phyloP scores from a whole-genome alignment of 1,140 invertebrate genomes.

The Drosophila sp. region DNA sequence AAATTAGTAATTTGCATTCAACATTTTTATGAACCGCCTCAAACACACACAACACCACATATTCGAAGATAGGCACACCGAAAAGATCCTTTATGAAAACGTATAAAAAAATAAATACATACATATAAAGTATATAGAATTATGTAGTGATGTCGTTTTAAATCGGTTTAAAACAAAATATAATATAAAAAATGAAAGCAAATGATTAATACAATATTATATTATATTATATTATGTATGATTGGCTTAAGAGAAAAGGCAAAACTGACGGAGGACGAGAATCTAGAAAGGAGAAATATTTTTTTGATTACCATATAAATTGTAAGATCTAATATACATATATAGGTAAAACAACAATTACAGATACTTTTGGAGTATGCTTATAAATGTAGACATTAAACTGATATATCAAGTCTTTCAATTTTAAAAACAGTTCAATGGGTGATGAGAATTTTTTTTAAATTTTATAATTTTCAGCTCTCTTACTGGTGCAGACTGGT shows the following conservation, averaged over 20 bases:
- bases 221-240: constrained; percentile 56
- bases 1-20: not conserved
- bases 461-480: constrained; percentile 1
- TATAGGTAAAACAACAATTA: constrained; percentile 20
- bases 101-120: constrained; percentile 38
- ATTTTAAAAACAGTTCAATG: not conserved
- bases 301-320: constrained; percentile 65
- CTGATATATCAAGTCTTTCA: not conserved
- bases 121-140: constrained; percentile 33
- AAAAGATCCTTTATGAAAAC: constrained; percentile 18
- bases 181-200: constrained; percentile 25
- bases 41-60: constrained; percentile 30
- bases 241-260: constrained; percentile 49
- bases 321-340: constrained; percentile 50
- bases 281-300: constrained; percentile 23
- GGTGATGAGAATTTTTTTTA: too few species aligned
- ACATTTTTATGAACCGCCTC: constrained; percentile 25
- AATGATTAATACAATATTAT: constrained; percentile 29
- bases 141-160: constrained; percentile 70
- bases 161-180: constrained; percentile 65
- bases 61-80: constrained; percentile 34
- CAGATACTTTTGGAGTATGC: constrained; percentile 54
- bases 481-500: too few species aligned
- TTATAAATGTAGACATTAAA: constrained; percentile 63
- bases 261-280: constrained; percentile 42